Base-by-base conservation (phyloP, 1,140 invertebrate species). In the Glossosoma conforme region DNA sequence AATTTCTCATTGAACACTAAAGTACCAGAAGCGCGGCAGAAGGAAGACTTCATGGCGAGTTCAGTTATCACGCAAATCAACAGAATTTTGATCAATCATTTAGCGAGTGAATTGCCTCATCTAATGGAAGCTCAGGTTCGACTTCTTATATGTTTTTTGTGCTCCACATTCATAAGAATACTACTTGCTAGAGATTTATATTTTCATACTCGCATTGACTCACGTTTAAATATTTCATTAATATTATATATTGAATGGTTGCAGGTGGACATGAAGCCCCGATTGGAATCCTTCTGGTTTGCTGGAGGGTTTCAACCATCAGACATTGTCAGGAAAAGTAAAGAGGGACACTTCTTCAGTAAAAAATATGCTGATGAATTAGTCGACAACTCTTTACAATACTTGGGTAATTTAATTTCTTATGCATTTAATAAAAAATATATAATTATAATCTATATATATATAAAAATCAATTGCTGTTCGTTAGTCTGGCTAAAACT, bases 271-370 rank as follows among this genome's bases (percentile, higher is more conserved):
- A 74, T 77, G 62, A 78, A 86, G 52, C 84, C 89, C 5, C 72
- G 87, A 25, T 67, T 85, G 58, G 88, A 91, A 76, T 81, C 87
- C 36, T 89, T 86, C 65, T 91, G 89, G 89, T 77, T 76, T 59
- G 75, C 78, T 44, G 87, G 88, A 52, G 84, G 85, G 50, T 74
- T 87, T 54, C 63, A 80, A 43, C 74, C 79, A 1, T 70, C 77
- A n/a, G 50, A 63, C 30, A 61, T 62, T 56, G 59, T 77, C 2
- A 62, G 64, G 4, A 74, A 65, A 44, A 64, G 54, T 28, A 73
- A 70, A 54, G 58, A 65, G 38, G 58, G 68, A 11, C 60, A 62
- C 17, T 18, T 15, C 15, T 22, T 17, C 49, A 58, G 65, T 3
- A 73, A 76, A 64, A 54, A 70, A 1, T 54, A 60, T 33, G 64